Base-by-base conservation (phyloP, 2,888 invertebrate genomes). In the Incurvaria masculella region DNA sequence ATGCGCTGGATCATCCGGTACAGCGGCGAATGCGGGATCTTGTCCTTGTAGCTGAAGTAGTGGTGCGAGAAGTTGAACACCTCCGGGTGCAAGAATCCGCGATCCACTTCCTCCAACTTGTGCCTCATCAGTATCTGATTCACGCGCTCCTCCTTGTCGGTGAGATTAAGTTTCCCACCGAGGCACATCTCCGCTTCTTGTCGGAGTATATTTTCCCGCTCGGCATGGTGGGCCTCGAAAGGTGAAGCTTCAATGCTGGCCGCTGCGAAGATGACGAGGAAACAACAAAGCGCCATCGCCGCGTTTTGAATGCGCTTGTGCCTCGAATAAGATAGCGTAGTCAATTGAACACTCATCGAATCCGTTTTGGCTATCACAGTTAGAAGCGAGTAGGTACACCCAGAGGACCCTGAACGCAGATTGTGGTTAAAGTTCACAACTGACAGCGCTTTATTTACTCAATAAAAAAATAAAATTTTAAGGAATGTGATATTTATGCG, bases 41-140 rank as follows among this genome's bases (percentile, higher is more conserved):
- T 62, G 1, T 76, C 59, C 57, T 81, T 81, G 2, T 83, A 82
- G 1, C 71, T 61, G 59, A 90, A 84, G 57, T 87, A 87, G 60
- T 88, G 88, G 20, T 74, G 73, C 0, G 87, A 81, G 2, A 89
- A 84, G 40, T 83, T 78, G 61, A 84, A 90, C 18, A 73, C 66
- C 49, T 72, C 68, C 1, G 83, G 83, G 50, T 81, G 68, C n/a
- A 66, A 60, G 55, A 78, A 72, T 47, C 81, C 83, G 56, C 76
- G 72, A 11, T 80, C 63, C 18, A 81, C 60, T 61, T 87, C 86
- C 2, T 63, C 55, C 17, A 66, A 62, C 58, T 87, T 87, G 40
- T 72, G 68, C 33, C 59, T 57, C 85, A 85, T 85, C 14, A 87
- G 65, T 14, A 84, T 73, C 42, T 72, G 64, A 61, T 86, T 85